Evolutionary conservation across 30 jellyfish, hydroid and myxozoan genomes (phyloP).

Genomic region (Pseudorhiza aurosa): DNA sequence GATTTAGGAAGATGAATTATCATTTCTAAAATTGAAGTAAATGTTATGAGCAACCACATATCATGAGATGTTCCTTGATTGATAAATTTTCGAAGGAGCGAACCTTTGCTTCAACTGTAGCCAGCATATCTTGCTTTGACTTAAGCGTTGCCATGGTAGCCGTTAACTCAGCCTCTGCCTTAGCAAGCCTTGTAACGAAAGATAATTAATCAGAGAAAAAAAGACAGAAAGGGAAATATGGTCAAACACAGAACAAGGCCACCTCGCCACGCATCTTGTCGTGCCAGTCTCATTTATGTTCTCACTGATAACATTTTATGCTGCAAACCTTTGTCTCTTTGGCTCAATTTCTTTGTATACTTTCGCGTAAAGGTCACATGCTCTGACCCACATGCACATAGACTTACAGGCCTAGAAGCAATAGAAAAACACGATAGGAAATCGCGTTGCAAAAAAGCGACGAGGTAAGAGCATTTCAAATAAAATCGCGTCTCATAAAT

Average conservation of each 20-base stretch:
- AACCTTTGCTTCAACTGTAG: conserved; percentile 91
- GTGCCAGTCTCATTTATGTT: no score
- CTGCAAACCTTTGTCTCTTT: conserved; percentile 77
- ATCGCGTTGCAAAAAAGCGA: no score
- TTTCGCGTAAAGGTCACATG: conserved; percentile 87
- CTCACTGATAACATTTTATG: no score
- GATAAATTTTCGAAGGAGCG: neutral
- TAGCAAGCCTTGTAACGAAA: conserved; percentile 65
- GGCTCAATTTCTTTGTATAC: conserved; percentile 84
- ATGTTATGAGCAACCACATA: no score
- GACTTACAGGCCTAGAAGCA: conserved; percentile 84
- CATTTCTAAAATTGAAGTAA: no score
- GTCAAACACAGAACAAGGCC: no score
- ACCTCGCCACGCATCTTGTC: no score
- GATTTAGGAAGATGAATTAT: no score
- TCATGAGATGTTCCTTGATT: no score
- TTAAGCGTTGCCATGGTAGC: conserved; percentile 80
- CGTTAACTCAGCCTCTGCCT: conserved; percentile 87
- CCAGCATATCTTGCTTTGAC: conserved; percentile 89
- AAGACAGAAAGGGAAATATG: neutral
- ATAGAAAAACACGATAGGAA: no score
- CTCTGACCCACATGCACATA: conserved; percentile 97
- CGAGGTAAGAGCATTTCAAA: no score
- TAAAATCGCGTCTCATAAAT: no score
- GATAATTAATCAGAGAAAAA: neutral